Base-by-base conservation (phyloP, 2,888 invertebrate species). In the Tolmerus cingulatus region DNA sequence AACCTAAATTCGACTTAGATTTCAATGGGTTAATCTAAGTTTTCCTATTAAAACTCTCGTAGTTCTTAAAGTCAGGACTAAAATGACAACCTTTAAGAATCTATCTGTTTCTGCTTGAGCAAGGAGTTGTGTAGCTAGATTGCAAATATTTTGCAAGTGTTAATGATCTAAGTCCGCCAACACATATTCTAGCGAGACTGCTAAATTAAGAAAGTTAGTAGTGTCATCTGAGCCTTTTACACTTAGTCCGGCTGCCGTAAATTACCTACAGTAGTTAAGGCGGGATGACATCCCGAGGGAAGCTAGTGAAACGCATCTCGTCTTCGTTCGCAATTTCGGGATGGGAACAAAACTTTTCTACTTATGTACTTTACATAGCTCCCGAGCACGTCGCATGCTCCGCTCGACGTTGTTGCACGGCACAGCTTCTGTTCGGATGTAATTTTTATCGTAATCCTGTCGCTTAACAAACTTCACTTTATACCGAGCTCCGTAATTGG, bases 401-500 rank as follows among this genome's bases (percentile, higher is more conserved):
- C 12, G 66, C 23, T 12, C 51, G 51, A 0, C 8, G 51, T 7
- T 51, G n/a, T 51, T 66, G 27, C 66, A 27, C 27, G 66, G 12
- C 12, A 66, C 23, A 23, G 27, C 66, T 66, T 12, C 66, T 66
- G 27, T 19, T 66, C 66, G 51, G 79, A 16, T 40, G 79, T 79
- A 51, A 79, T 79, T 79, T 79, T 79, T 79, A 78, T 79, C 79
- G 30, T 79, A 79, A 46, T 79, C 27, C 16, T 8, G 51, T 46
- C 51, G 46, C 14, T 79, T 51, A 51, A 46, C 30, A 79, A 79
- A 79, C 46, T 78, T 23, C 23, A 37, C 43, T 37, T 43, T 78
- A 78, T 78, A 43, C 43, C 43, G 79, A 79, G 30, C n/a, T 23
- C 79, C 51, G 51, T 79, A 79, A 79, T 79, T 79, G 79, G 79